Base-by-base conservation (phyloP, 2,797 vertebrate species). In the Coluber constrictor region DNA sequence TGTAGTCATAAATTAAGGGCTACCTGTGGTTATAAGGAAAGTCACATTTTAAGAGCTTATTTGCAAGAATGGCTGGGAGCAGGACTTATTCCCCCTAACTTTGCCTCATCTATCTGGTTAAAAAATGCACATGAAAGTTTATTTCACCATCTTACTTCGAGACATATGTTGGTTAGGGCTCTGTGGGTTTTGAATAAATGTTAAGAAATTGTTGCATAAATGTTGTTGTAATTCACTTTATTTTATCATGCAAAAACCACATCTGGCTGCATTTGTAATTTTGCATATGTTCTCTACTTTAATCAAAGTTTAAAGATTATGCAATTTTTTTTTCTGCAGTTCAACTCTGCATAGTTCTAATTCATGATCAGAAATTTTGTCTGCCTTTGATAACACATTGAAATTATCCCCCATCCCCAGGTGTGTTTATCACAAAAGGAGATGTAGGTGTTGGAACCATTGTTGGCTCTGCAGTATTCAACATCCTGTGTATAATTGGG, bases 401-500 rank as follows among this genome's bases (percentile, higher is more conserved):
- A 74, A 95, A 95, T 95, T 97, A 56, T 97, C 94, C 98, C 97
- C 32, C 20, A 25, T 47, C 92, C 97, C 47, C 98, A 99, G 99
- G 99, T 87, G 99, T 99, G 95, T 99, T 99, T 97, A 98, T 99
- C 97, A 99, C 99, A 89, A 99, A 99, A 97, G 99, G 99, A 51
- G 99, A 99, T 0, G 99, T 99, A 2, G 99, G 99, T 5, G 99
- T 99, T 43, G 99, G 99, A 93, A 99, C 99, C 96, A 99, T 99
- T 2, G 99, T 99, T 93, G 99, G 99, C 95, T 99, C 99, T 0
- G 99, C 99, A 0, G 99, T 99, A 88, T 99, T 99, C 97, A 99
- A 99, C 96, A 98, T 99, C 94, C 98, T 99, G 95, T 99, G 98
- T 95, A 99, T 99, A 96, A 99, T 99, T 83, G 99, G 99, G 13